phyloP scores from a whole-genome alignment of 2,888 invertebrate genomes.

The Noctua fimbriata region DNA sequence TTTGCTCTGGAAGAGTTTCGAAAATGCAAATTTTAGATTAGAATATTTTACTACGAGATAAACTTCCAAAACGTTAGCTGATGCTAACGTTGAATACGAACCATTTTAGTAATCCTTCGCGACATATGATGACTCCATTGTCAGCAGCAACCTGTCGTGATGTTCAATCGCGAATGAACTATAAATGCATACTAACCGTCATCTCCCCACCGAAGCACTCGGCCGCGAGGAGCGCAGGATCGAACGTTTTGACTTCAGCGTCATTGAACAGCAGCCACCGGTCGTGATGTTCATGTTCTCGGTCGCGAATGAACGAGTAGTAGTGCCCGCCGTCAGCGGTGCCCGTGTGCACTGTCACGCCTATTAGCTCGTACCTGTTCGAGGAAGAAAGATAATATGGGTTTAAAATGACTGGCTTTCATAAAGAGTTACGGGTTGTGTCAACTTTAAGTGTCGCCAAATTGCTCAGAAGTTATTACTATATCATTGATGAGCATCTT shows the following conservation, averaged over 20 bases:
- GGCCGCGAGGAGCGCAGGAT: conserved; percentile 97
- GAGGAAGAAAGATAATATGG: not conserved
- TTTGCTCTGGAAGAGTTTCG: conserved; percentile 92
- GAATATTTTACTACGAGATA: not conserved
- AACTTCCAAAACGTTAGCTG: not conserved
- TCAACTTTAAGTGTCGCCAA: too few relatives aligned
- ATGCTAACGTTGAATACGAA: not conserved
- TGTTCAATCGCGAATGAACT: conserved; percentile 94
- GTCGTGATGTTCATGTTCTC: conserved; percentile 93
- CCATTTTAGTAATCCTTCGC: not conserved
- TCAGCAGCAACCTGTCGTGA: conserved; percentile 98
- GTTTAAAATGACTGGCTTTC: not conserved
- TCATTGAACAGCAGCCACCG: conserved; percentile 98
- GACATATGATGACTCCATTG: conserved; percentile 33
- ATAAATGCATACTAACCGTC: conserved; percentile 91
- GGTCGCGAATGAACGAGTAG: conserved; percentile 98
- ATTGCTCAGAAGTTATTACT: not conserved
- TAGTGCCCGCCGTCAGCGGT: conserved; percentile 99
- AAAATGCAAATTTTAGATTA: not conserved
- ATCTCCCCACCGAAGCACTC: conserved; percentile 99
- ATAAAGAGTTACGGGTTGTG: not conserved
- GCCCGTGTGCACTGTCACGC: conserved; percentile 99
- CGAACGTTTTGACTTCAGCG: conserved; percentile 98
- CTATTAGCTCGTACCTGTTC: conserved; percentile 94
- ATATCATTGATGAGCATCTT: not conserved